phyloP scores from a whole-genome alignment of 2,888 invertebrate species.

The Nebria brevicollis region DNA sequence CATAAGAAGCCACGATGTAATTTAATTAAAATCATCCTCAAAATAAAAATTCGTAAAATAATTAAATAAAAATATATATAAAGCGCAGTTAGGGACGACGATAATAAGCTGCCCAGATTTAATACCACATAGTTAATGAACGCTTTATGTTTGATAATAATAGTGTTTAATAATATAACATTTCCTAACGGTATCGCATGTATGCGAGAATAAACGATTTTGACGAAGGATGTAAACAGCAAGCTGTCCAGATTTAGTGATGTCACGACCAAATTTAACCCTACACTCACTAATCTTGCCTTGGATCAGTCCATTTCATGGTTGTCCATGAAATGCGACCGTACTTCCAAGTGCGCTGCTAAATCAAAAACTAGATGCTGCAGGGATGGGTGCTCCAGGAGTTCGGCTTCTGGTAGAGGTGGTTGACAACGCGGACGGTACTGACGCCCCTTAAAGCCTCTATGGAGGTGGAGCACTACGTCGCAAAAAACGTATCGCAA shows the following conservation, averaged over 20 bases:
- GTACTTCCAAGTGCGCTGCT: slow-evolving; percentile 84
- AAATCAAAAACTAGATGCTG: slow-evolving; percentile 84
- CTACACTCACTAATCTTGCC: slow-evolving; percentile 64
- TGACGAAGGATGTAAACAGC: not conserved
- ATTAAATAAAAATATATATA: not conserved
- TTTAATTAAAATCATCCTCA: not conserved
- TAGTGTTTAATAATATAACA: too few relatives aligned
- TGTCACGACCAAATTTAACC: slow-evolving; percentile 53
- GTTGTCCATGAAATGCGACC: slow-evolving; percentile 74
- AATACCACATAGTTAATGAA: not conserved
- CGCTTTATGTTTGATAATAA: not conserved
- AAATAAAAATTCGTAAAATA: not conserved
- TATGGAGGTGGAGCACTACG: slow-evolving; percentile 87
- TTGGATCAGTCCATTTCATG: slow-evolving; percentile 73
- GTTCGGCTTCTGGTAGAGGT: slow-evolving; percentile 84
- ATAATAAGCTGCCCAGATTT: not conserved
- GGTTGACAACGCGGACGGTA: slow-evolving; percentile 89
- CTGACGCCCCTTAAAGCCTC: slow-evolving; percentile 84
- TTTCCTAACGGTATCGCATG: too few relatives aligned
- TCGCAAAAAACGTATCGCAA: slow-evolving; percentile 94
- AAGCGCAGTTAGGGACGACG: not conserved
- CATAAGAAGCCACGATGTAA: not conserved
- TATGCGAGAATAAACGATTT: not conserved
- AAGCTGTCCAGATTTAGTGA: not conserved
- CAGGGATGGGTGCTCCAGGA: slow-evolving; percentile 85